phyloP scores from a whole-genome alignment of 2,113 vertebrate genomes.

The Myiozetetes cayanensis region DNA sequence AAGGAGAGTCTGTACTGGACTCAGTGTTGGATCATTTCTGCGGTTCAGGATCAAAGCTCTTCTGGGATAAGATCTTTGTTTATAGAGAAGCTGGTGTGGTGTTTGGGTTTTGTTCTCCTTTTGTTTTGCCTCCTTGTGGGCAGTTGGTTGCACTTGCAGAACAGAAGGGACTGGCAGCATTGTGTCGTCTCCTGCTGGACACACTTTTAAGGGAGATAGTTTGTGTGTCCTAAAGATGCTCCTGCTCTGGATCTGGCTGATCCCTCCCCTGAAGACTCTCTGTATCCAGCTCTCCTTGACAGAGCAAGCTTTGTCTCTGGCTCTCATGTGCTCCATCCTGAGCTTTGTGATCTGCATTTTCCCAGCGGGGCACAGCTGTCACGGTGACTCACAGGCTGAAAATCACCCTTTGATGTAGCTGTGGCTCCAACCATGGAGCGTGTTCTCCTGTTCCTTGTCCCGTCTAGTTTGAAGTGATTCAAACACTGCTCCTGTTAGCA shows the following conservation, averaged over 20 bases:
- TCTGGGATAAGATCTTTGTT: background rate
- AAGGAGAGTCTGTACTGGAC: background rate
- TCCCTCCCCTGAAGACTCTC: background rate
- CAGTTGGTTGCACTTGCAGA: background rate
- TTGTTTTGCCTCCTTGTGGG: background rate
- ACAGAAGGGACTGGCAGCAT: background rate
- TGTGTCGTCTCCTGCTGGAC: background rate
- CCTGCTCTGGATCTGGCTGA: background rate
- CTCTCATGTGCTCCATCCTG: slow-evolving; percentile 16
- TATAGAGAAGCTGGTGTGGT: background rate
- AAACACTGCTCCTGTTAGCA: slow-evolving; percentile 23
- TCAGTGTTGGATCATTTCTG: background rate
- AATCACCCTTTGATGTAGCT: slow-evolving; percentile 37
- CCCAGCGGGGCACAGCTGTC: slow-evolving; percentile 48
- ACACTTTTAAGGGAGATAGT: background rate
- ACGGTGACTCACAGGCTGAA: slow-evolving; percentile 28
- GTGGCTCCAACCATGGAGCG: background rate
- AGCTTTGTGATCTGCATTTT: slow-evolving; percentile 23
- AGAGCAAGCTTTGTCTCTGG: slow-evolving; percentile 10
- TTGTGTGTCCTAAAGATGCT: background rate
- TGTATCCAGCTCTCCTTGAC: background rate
- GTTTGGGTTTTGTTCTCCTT: background rate
- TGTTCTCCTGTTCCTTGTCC: slow-evolving; percentile 9
- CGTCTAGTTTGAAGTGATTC: slow-evolving; percentile 35
- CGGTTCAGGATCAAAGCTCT: background rate